Conservation (phyloP, 2,113 vertebrate species). For the Tamias sibiricus region DNA sequence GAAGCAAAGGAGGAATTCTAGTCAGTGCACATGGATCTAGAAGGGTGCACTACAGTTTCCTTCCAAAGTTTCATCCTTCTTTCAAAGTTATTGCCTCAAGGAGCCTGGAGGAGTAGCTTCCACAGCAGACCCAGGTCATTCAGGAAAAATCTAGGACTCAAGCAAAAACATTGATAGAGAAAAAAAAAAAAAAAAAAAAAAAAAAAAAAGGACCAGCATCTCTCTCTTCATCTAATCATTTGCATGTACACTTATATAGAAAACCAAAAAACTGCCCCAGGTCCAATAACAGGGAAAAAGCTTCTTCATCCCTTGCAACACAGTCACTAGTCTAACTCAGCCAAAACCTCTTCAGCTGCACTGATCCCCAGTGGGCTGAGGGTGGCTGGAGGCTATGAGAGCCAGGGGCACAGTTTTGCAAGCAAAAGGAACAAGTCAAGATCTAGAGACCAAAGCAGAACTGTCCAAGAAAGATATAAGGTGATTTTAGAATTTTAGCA, state of each 20-base stretch:
- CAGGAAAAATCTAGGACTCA: constrained; percentile 51
- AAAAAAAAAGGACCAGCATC: background rate
- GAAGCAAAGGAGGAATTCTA: constrained; percentile 71
- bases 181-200: too few relatives aligned
- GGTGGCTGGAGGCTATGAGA: background rate
- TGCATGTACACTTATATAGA: background rate
- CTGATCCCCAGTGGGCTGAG: background rate
- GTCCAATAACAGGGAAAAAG: background rate
- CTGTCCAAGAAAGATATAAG: background rate
- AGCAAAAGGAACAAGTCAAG: background rate
- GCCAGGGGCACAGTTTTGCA: background rate
- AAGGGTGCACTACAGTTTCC: constrained; percentile 42
- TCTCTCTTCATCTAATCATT: background rate
- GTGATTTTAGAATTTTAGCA: background rate
- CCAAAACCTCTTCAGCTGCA: background rate
- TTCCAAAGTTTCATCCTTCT: constrained; percentile 58
- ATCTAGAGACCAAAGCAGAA: background rate
- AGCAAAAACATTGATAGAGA: constrained; percentile 37
- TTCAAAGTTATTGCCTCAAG: constrained; percentile 39
- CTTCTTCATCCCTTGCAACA: background rate
- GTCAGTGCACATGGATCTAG: background rate
- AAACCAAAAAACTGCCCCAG: background rate
- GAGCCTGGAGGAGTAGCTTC: constrained; percentile 17
- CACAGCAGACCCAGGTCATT: constrained; percentile 54
- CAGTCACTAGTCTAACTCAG: too few relatives aligned